These are phyloP conservation scores for Recurvirostra avosetta DNA, from an alignment of 2,113 vertebrate genomes.

Conservation along the genomic window DNA sequence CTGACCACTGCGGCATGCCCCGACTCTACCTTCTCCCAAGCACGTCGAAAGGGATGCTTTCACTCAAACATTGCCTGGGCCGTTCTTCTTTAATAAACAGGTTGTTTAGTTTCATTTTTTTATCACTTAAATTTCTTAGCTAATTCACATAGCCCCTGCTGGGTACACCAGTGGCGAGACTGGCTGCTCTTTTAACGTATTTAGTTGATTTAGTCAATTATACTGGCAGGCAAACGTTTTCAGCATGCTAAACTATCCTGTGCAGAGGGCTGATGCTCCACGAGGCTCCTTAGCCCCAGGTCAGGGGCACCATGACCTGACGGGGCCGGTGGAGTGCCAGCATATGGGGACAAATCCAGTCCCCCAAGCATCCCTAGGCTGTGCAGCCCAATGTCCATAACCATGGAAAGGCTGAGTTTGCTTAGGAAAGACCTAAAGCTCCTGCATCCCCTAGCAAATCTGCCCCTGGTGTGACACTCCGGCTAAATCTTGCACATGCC, in stretches of 20 bases:
- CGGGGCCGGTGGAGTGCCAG: neutral
- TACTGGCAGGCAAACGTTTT: neutral
- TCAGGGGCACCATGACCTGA: neutral
- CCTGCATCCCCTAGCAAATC: neutral
- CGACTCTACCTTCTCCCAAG: neutral
- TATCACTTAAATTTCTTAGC: neutral
- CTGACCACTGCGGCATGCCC: neutral
- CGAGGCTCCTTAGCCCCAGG: rapidly evolving
- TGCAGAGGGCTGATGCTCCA: neutral
- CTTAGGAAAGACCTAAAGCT: neutral
- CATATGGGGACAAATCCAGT: neutral
- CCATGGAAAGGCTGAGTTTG: neutral
- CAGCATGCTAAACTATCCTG: neutral
- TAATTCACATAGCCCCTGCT: neutral
- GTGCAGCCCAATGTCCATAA: neutral
- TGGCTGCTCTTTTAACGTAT: neutral
- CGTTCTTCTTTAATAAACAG: neutral
- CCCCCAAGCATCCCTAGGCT: neutral
- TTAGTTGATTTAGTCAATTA: neutral
- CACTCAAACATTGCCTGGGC: neutral
- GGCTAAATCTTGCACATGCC: neutral
- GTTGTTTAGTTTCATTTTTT: neutral
- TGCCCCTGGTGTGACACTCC: too few species aligned
- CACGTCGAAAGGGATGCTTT: neutral
- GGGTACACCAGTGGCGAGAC: neutral